These are phyloP conservation scores for Sebastolobus alascanus DNA, from an alignment of 2,797 vertebrate genomes.

Conservation along the genomic window DNA sequence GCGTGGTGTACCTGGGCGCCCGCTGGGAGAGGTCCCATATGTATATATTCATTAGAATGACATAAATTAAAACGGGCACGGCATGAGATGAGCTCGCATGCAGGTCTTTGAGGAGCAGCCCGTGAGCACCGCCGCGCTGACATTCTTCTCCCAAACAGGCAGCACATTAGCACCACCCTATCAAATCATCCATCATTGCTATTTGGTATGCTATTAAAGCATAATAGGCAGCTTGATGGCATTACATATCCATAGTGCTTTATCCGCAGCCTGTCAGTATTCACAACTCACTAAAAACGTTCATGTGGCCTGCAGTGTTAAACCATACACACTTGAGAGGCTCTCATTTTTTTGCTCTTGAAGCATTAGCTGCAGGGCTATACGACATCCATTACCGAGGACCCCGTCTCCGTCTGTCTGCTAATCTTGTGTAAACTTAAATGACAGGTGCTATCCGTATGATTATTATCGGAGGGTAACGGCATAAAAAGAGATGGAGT, in stretches of 20 bases:
- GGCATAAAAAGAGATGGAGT: neutral
- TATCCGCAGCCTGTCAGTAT: conserved; percentile 57
- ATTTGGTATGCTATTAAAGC: conserved; percentile 53
- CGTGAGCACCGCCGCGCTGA: conserved; percentile 22
- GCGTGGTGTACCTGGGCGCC: conserved; percentile 24
- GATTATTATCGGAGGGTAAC: neutral
- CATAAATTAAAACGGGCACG: conserved; percentile 71
- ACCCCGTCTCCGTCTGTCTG: conserved; percentile 12
- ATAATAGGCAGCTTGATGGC: conserved; percentile 64
- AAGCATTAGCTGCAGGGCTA: conserved; percentile 58
- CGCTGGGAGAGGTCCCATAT: conserved; percentile 48
- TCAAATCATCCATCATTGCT: conserved; percentile 56
- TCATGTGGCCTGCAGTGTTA: conserved; percentile 48
- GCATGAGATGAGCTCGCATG: conserved; percentile 56
- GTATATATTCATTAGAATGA: conserved; percentile 70
- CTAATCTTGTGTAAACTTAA: conserved; percentile 41
- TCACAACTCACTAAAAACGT: conserved; percentile 56
- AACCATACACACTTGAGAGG: conserved; percentile 60
- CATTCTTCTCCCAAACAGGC: conserved; percentile 36
- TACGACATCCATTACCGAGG: conserved; percentile 53
- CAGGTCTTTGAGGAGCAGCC: conserved; percentile 41
- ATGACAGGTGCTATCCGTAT: conserved; percentile 10
- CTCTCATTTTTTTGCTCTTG: conserved; percentile 69
- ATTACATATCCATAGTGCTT: conserved; percentile 53
- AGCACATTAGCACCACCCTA: conserved; percentile 30